A percentile compares a stretch with the other conserved stretches of the same genome.
Evolutionary conservation across 2,797 vertebrate species (phyloP).

Genomic region (Karalla daura): DNA sequence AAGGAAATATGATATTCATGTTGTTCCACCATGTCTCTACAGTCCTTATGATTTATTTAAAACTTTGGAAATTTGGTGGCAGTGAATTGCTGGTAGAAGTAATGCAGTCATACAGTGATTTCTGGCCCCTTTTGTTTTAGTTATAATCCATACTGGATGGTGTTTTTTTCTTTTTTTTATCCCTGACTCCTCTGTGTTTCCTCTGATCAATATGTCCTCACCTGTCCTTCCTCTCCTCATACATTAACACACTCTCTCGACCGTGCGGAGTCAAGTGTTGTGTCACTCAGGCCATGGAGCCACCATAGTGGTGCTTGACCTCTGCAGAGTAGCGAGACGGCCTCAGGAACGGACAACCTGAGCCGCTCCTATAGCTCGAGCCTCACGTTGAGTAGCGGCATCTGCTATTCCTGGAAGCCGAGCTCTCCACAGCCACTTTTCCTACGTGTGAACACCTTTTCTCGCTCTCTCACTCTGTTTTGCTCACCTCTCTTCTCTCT

Average conservation of each 20-base stretch:
- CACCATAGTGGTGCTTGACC: slow-evolving; percentile 45
- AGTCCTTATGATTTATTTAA: too few species aligned
- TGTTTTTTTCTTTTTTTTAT: neutral
- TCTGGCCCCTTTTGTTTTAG: neutral
- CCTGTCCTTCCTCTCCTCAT: neutral
- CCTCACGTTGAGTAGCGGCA: slow-evolving; percentile 57
- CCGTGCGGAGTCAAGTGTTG: slow-evolving; percentile 19
- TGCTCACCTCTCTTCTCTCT: neutral
- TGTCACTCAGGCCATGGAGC: slow-evolving; percentile 39
- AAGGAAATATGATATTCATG: too few species aligned
- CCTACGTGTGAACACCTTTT: slow-evolving; percentile 28
- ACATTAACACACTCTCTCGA: neutral
- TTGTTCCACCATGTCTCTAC: too few species aligned
- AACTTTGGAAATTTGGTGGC: neutral
- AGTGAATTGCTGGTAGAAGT: neutral
- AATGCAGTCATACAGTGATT: neutral
- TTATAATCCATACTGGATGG: neutral
- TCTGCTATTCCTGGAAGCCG: slow-evolving; percentile 64
- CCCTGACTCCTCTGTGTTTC: neutral
- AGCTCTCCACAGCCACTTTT: slow-evolving; percentile 17
- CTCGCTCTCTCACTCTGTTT: slow-evolving; percentile 25
- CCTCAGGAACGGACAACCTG: slow-evolving; percentile 61
- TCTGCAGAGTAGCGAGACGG: slow-evolving; percentile 35
- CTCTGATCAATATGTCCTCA: neutral
- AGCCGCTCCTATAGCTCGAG: slow-evolving; percentile 51